phyloP scores from a whole-genome alignment of 2,797 vertebrate genomes.

The Helarctos malayanus region DNA sequence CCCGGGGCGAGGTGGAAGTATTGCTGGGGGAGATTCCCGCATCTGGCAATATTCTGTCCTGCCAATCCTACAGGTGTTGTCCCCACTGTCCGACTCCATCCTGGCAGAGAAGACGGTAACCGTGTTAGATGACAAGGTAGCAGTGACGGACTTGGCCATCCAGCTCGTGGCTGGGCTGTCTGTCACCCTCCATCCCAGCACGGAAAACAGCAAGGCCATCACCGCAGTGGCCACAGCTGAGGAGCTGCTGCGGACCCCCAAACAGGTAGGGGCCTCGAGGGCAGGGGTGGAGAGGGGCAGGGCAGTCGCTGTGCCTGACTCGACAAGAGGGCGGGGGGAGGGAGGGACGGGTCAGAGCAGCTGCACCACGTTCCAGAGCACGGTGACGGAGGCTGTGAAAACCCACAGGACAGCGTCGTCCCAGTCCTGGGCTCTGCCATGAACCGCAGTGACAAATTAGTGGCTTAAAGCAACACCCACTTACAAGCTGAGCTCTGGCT shows the following conservation, averaged over 20 bases:
- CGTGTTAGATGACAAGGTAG: conserved; percentile 97
- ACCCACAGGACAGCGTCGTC: accelerated
- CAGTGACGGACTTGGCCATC: conserved; percentile 95
- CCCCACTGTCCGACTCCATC: conserved; percentile 97
- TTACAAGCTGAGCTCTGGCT: accelerated
- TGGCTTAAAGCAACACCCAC: not conserved
- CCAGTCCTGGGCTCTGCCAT: not conserved
- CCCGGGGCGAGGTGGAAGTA: accelerated
- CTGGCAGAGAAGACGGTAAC: conserved; percentile 97
- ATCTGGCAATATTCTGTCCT: not conserved
- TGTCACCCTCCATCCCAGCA: conserved; percentile 93
- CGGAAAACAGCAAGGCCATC: conserved; percentile 92
- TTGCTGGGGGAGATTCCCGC: accelerated
- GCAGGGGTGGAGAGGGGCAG: accelerated
- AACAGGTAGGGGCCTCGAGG: conserved; percentile 91
- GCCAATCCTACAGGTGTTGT: conserved; percentile 92
- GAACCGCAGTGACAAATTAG: not conserved
- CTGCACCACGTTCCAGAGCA: accelerated
- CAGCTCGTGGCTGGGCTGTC: conserved; percentile 96
- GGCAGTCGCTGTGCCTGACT: accelerated
- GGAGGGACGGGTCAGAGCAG: accelerated
- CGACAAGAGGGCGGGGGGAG: accelerated
- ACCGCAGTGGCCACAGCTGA: conserved; percentile 94
- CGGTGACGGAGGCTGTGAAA: not conserved
- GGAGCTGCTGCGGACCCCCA: conserved; percentile 94